Base-by-base conservation (phyloP, 23 tunicate genomes). In the Styela clava region DNA sequence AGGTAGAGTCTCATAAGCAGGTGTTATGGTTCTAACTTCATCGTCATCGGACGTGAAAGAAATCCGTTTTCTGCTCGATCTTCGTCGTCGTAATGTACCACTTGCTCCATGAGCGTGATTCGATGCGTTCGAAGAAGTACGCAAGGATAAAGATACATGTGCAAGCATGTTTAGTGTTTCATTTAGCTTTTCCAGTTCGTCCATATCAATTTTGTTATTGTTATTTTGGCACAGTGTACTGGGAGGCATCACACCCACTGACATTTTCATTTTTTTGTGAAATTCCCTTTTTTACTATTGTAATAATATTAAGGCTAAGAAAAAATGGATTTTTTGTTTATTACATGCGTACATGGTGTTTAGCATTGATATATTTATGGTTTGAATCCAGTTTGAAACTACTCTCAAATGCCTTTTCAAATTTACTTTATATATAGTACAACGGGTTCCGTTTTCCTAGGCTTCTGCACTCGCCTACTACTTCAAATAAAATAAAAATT, bases 151-250 rank as follows among this genome's bases (percentile, higher is more conserved):
- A 52, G 97, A 85, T 0, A 91, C 87, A 34, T 82, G 79, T 24
- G 86, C 76, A n/a, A 91, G 78, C 69, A 91, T 30, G n/a, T 78
- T 83, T 24, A 91, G 36, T 26, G 97, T 91, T 24, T 91, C 97
- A 27, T 91, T 82, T 64, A 91, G 64, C 61, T 91, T 91, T 25
- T 85, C 90, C 2, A 86, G n/a, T 56, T 83, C 87, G 16, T 69
- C 31, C 29, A 44, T 52, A 44, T 76, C 81, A 0, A 76, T 24
- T 52, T 76, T 76, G 29, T 52, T 44, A 0, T 36, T 76, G 30
- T 26, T 44, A 29, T 52, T 76, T 52, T 52, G 64, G 9, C 31
- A 21, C 68, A 78, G 69, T 1, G 74, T 28, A 28, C 33, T 72
- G 18, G 94, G 30, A 19, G 69, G 27, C 69, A 82, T 22, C 21